Base-by-base conservation (phyloP, 2,797 vertebrate species). In the Sciurus carolinensis region DNA sequence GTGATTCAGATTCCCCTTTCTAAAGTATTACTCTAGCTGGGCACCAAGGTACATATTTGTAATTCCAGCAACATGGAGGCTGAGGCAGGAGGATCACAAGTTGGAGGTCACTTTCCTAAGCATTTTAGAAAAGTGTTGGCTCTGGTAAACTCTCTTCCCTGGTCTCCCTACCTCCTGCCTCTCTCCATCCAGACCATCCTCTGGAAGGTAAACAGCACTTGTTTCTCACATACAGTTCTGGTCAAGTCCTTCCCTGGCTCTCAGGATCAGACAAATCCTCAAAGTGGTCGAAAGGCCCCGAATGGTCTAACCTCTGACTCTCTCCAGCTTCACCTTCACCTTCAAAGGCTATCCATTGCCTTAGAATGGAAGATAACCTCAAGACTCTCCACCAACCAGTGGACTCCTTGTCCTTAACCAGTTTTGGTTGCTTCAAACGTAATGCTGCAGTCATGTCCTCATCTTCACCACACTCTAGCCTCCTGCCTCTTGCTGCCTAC, bases 251-350 rank as follows among this genome's bases (percentile, higher is more conserved):
- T 73, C 36, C 50, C 76, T 66, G 39, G 20, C 36, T 83, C 39
- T 91, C n/a, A 47, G 52, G 14, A 88, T 72, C 72, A 94, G 90
- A 80, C 30, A 75, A 95, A 84, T 52, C 83, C 36, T 79, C 57
- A 14, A 4, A 59, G 20, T 59, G 22, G 57, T 59, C 57, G 10
- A 59, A 59, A 59, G 24, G 57, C 57, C 57, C 57, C 22, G 24
- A 28, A 0, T 39, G 67, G 54, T 50, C 87, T 93, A 93, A 76
- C 22, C 36, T 94, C 90, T 81, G 52, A 90, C 28, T 52, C 3
- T 52, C 3, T 57, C 52, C 80, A 59, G 57, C 39, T 69, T 42
- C 57, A 85, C 42, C 11, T 30, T 69, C 67, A 36, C 13, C 50
- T 85, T 81, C 59, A 44, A 71, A 95, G 36, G 72, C 12, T 66